Base-by-base conservation (phyloP, 1,140 invertebrate genomes). In the Drosophila jambulina region DNA sequence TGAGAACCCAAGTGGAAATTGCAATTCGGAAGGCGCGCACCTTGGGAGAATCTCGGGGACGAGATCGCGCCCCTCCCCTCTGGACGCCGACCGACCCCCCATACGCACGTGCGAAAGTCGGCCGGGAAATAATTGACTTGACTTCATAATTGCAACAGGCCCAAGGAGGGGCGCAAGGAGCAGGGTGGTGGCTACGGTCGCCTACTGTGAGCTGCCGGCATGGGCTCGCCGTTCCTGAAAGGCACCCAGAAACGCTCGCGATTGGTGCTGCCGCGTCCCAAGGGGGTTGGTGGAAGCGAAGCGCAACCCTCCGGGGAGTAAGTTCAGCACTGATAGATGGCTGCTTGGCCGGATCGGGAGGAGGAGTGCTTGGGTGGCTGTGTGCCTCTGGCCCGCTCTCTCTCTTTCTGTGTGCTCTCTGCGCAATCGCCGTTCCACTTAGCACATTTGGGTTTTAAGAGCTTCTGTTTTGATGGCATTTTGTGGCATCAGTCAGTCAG, bases 81-180 rank as follows among this genome's bases (percentile, higher is more conserved):
- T 51, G 61, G 88, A 91, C 45, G 45, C 9, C 15, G 23, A 17
- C 83, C 45, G 45, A 48, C 88, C 88, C 88, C 88, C 88, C 88
- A 88, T 80, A 91, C 74, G 70, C 88, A 91, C 81, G 81, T 91
- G 88, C 88, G 88, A 88, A 91, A 74, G 45, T 90, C 64, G 75
- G 53, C 67, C 40, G 58, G 58, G 51, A 84, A 88, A 88, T 88
- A 88, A 88, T 88, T 88, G 81, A 85, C 68, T 91, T 85, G 86
- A 90, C 86, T 90, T 79, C 75, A 63, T 84, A 88, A 88, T 88
- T 88, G 85, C 74, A 83, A 80, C 74, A 88, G 56, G 57, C 74
- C 49, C 45, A 32, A 36, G n/a, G 25, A 34, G 25, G 38, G 19
- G 32, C 5, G 42, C 13, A 19, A 57, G 23, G 32, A 19, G 43